phyloP scores from a whole-genome alignment of 2,113 vertebrate species.

The Balaeniceps rex region DNA sequence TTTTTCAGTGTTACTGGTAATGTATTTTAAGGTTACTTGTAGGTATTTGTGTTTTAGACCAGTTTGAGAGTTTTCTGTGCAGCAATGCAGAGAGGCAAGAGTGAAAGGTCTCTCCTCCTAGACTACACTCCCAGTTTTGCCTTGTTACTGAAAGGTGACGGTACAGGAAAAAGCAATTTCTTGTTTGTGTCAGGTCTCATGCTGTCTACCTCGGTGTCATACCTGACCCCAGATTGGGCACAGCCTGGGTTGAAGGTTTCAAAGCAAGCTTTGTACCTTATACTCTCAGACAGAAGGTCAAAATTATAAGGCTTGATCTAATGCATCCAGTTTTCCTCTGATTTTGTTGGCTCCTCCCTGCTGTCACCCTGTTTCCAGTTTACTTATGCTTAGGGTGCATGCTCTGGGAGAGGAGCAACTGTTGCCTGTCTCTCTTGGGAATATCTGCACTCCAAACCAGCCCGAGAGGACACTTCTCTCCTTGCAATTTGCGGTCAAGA shows the following conservation, averaged over 20 bases:
- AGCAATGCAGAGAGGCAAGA: not conserved
- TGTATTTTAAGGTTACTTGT: not conserved
- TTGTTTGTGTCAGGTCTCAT: not conserved
- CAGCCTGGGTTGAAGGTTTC: not conserved
- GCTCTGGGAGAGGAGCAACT: not conserved
- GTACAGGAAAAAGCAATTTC: not conserved
- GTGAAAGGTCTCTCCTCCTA: not conserved
- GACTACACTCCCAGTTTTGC: not conserved
- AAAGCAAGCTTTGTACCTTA: not conserved
- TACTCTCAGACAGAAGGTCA: not conserved
- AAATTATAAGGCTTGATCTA: not conserved
- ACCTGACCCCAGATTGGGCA: not conserved
- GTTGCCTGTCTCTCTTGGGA: not conserved
- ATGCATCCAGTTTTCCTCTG: not conserved
- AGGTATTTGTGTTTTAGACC: not conserved
- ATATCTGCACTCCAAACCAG: not conserved
- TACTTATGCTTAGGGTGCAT: not conserved
- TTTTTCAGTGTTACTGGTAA: not conserved
- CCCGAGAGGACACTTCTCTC: not conserved
- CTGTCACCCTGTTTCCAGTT: not conserved
- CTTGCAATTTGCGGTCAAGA: rapidly evolving
- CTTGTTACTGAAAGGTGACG: not conserved
- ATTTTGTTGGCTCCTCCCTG: not conserved
- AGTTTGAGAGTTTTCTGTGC: not conserved
- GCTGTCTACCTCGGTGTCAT: not conserved